These are phyloP conservation scores for Ommatoiulus sabulosus DNA, from an alignment of 2,888 invertebrate genomes.

Conservation along the genomic window DNA sequence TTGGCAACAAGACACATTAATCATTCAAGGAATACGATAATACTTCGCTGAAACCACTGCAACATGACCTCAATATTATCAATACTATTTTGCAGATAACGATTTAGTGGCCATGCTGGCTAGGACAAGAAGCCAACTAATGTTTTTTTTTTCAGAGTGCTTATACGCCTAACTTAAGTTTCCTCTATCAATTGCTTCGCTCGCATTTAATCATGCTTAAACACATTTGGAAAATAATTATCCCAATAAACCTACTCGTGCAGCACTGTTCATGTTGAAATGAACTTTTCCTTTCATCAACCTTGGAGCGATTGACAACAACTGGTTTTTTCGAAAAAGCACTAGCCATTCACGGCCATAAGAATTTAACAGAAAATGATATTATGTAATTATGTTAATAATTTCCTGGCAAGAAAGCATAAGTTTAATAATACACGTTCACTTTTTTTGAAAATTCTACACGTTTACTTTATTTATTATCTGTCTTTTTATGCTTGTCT, in stretches of 20 bases:
- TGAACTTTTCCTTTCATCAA: neutral
- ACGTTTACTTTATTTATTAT: neutral
- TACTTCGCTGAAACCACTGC: neutral
- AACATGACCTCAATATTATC: conserved; percentile 12
- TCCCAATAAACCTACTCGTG: neutral
- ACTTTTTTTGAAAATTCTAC: neutral
- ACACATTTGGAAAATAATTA: neutral
- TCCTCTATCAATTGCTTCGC: neutral
- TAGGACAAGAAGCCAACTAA: neutral
- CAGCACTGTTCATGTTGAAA: neutral
- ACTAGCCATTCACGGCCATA: neutral
- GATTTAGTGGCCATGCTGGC: neutral
- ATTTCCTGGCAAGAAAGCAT: neutral
- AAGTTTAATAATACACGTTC: neutral
- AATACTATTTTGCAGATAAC: neutral
- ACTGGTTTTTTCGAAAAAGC: neutral
- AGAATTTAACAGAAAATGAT: neutral
- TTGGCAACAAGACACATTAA: neutral
- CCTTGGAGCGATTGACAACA: neutral
- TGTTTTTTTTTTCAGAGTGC: neutral
- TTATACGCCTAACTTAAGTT: neutral
- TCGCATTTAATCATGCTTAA: neutral
- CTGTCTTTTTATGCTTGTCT: neutral
- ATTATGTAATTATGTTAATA: neutral
- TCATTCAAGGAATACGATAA: neutral